Base-by-base conservation (phyloP, 2,797 vertebrate genomes). In the Argyrosomus regius region DNA sequence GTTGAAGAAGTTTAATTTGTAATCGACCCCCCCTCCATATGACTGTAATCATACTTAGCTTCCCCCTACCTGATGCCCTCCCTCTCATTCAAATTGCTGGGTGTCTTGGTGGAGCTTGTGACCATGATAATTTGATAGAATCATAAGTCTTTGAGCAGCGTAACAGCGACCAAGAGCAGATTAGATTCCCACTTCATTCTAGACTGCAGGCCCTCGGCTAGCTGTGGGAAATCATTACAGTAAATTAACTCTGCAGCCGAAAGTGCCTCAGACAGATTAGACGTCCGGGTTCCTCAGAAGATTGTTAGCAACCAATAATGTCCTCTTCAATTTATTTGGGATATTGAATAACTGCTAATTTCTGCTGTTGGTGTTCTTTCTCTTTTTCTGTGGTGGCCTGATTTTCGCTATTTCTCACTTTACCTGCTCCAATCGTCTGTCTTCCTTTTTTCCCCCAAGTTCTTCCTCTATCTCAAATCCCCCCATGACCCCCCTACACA, bases 261-360 rank as follows among this genome's bases (percentile, higher is more conserved):
- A 87, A 74, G 61, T 69, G 67, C 24, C 58, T 62, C 13, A n/a
- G 77, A 83, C 83, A 77, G 77, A 91, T 90, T 87, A 72, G 77
- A 71, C 41, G 24, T 83, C 71, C 48, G 6, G 24, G 50, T 88
- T 88, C 86, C 77, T 88, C 72, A 87, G 75, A 87, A 86, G 77
- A 80, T 68, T 86, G 82, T 91, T 86, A 90, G 83, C 70, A 48
- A 78, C 84, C 77, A 90, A 89, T 92, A 87, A 89, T 80, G 74
- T 80, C 76, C 58, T 54, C 71, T 81, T 87, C 63, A 80, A 66
- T 93, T 88, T 81, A 78, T 80, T 77, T 72, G 61, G 75, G 63
- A 53, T 81, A 71, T 70, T 77, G 71, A 81, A 80, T 72, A 71
- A 54, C 28, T 68, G 72, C 78, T 75, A 39, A 77, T 50, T 50